Evolutionary conservation across 2,888 invertebrate species (phyloP).

Genomic region (Ctena decussata): DNA sequence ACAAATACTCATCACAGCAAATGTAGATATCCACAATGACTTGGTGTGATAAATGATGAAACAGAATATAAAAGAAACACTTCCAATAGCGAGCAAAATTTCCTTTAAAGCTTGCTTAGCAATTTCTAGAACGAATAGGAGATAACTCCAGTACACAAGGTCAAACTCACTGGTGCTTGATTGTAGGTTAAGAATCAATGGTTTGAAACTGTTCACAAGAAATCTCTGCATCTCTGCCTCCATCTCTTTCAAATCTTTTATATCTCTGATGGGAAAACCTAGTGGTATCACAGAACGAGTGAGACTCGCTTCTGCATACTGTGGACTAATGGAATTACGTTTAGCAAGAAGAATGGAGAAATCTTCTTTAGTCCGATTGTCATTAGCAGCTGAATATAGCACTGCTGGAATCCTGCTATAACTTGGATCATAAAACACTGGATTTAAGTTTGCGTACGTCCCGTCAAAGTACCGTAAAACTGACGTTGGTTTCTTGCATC

Average conservation of each 20-base stretch:
- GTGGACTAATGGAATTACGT: constrained; percentile 46
- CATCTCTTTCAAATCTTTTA: constrained; percentile 48
- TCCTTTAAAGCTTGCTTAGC: constrained; percentile 66
- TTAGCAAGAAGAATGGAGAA: constrained; percentile 71
- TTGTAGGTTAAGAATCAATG: constrained; percentile 40
- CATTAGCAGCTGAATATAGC: constrained; percentile 64
- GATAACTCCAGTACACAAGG: constrained; percentile 67
- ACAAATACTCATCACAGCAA: constrained; percentile 73
- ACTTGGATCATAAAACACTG: constrained; percentile 72
- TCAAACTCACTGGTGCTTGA: constrained; percentile 39
- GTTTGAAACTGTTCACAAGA: constrained; percentile 56
- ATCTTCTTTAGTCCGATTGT: constrained; percentile 58
- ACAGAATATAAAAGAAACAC: constrained; percentile 71
- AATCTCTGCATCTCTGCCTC: constrained; percentile 60
- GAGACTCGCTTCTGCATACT: constrained; percentile 40
- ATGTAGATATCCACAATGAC: constrained; percentile 73
- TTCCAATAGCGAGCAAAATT: constrained; percentile 68
- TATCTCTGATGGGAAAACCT: constrained; percentile 65
- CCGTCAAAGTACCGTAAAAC: constrained; percentile 78
- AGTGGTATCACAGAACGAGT: constrained; percentile 67
- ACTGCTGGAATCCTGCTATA: constrained; percentile 71
- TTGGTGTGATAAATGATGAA: constrained; percentile 75
- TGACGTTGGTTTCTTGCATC: constrained; percentile 66
- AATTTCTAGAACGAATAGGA: constrained; percentile 69
- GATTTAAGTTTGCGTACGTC: constrained; percentile 62